phyloP scores from a whole-genome alignment of 2,113 vertebrate genomes.

The Phodopus roborovskii region DNA sequence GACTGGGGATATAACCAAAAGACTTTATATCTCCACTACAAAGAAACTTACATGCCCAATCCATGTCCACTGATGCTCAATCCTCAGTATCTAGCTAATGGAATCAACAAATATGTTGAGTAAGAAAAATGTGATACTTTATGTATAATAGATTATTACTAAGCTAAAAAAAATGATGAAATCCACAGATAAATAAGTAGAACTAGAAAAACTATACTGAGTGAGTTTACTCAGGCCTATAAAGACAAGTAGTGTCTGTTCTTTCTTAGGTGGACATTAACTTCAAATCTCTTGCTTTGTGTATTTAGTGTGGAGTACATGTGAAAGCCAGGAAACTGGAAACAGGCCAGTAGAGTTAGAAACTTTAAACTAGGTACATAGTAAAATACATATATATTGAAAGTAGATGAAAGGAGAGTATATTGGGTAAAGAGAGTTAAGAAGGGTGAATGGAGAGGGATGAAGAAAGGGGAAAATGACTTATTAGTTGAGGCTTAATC shows the following conservation, averaged over 20 bases:
- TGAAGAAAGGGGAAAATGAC: neutral
- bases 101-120: too few species aligned
- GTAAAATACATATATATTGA: neutral
- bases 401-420: neutral
- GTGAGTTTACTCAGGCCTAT: neutral
- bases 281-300: neutral
- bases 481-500: neutral
- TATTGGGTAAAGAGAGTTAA: neutral
- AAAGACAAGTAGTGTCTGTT: neutral
- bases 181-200: neutral
- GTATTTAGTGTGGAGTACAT: neutral
- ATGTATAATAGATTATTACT: neutral
- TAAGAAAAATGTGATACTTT: neutral
- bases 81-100: neutral
- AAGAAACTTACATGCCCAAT: neutral
- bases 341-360: neutral
- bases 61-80: neutral
- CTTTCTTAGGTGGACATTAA: neutral
- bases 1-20: neutral
- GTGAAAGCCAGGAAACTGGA: neutral
- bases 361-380: neutral
- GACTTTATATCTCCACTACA: neutral
- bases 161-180: neutral
- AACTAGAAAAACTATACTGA: neutral
- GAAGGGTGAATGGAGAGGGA: too few species aligned